Evolutionary conservation across 2,888 invertebrate genomes (phyloP).

Genomic region (Calephelis perditalis): DNA sequence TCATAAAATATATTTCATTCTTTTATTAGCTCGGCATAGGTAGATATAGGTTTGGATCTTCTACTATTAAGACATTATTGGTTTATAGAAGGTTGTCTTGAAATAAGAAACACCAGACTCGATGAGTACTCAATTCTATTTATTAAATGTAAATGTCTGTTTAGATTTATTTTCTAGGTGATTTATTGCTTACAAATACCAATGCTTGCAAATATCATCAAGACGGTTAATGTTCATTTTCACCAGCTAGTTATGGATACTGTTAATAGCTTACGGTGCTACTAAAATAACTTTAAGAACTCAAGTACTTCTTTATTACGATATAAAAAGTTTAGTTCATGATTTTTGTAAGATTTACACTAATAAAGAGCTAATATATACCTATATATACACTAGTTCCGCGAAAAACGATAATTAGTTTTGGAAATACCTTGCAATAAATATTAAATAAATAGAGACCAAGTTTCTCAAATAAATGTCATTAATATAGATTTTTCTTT

Average conservation of each 20-base stretch:
- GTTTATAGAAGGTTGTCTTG: neutral
- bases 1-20: too few relatives aligned
- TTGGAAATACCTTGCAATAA: too few relatives aligned
- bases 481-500: too few relatives aligned
- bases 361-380: too few relatives aligned
- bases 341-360: too few relatives aligned
- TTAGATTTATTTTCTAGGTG: neutral
- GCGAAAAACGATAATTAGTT: too few relatives aligned
- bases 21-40: too few relatives aligned
- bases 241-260: neutral
- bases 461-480: too few relatives aligned
- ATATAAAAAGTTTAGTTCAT: too few relatives aligned
- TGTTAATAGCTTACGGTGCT: neutral
- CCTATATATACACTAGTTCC: too few relatives aligned
- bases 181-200: slow-evolving; percentile 3
- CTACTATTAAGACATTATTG: neutral
- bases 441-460: too few relatives aligned
- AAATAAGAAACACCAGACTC: neutral
- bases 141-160: neutral
- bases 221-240: neutral
- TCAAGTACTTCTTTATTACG: neutral
- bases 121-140: neutral
- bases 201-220: neutral
- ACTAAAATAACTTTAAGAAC: neutral
- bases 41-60: too few relatives aligned